phyloP scores from a whole-genome alignment of 35 echinoderm and acorn worm genomes.

The Chiridota heheva region DNA sequence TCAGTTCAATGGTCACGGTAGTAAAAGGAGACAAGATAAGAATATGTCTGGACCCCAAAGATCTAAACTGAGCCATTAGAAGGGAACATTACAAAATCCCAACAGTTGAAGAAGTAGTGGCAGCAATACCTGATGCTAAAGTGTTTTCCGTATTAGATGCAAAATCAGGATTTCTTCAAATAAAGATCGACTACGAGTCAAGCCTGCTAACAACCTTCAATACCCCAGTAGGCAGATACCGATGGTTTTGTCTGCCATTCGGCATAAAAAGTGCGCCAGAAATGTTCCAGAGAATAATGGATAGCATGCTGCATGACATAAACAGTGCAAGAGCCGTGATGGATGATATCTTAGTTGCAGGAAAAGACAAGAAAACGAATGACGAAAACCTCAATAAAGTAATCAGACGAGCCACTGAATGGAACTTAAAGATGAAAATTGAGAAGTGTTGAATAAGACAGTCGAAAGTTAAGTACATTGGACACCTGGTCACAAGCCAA shows the following conservation, averaged over 20 bases:
- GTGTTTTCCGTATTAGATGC: conserved; percentile 71
- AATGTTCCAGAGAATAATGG: conserved; percentile 70
- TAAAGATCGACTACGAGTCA: conserved; percentile 66
- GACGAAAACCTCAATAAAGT: conserved; percentile 56
- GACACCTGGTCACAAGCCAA: conserved; percentile 26
- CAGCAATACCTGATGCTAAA: conserved; percentile 50
- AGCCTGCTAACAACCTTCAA: conserved; percentile 71
- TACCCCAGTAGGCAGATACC: conserved; percentile 54
- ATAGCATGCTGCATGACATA: conserved; percentile 49
- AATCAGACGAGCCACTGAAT: conserved; percentile 37
- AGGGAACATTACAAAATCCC: conserved; percentile 61
- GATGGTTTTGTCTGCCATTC: conserved; percentile 74
- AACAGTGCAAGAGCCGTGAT: conserved; percentile 53
- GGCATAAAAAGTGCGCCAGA: conserved; percentile 73
- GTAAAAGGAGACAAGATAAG: conserved; percentile 47
- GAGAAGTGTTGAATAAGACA: conserved; percentile 54
- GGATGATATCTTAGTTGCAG: conserved; percentile 62
- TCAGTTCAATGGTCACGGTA: conserved; percentile 54
- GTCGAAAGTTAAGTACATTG: conserved; percentile 63
- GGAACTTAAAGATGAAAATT: conserved; percentile 70
- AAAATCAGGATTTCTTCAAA: conserved; percentile 64
- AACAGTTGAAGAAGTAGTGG: conserved; percentile 59
- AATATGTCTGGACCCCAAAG: conserved; percentile 63
- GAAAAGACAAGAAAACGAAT: conserved; percentile 23
- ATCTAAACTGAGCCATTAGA: conserved; percentile 51